Percentiles rank a stretch among this genome's conserved stretches.
These are phyloP conservation scores for Hemicordylus capensis DNA, from an alignment of 2,113 vertebrate genomes.

Conservation along the genomic window DNA sequence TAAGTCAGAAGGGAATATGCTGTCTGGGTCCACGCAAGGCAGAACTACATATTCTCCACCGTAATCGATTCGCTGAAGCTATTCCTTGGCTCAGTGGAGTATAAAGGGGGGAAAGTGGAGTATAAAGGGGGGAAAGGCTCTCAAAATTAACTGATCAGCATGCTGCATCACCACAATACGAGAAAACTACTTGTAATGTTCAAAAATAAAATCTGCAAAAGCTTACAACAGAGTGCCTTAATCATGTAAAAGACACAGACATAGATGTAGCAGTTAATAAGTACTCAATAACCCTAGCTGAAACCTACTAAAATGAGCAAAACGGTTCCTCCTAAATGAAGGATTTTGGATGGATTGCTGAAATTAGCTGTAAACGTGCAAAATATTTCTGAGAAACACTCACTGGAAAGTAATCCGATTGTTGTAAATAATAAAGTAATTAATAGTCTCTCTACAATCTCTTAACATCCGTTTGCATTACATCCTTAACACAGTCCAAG, in stretches of 20 bases:
- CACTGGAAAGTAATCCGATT: background rate
- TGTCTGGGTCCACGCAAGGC: slow-evolving; percentile 31
- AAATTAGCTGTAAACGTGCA: background rate
- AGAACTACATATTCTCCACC: background rate
- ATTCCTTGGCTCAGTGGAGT: slow-evolving; percentile 10
- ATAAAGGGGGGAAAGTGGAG: background rate
- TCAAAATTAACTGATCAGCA: slow-evolving; percentile 19
- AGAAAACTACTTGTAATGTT: background rate
- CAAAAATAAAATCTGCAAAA: background rate
- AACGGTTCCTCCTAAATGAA: background rate
- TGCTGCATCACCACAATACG: background rate
- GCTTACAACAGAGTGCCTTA: background rate
- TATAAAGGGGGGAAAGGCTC: background rate
- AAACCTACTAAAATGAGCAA: background rate
- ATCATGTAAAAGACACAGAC: background rate
- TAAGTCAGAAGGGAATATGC: slow-evolving; percentile 16
- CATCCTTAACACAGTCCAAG: background rate
- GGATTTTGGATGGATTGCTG: background rate
- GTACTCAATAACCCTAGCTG: background rate
- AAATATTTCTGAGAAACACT: background rate
- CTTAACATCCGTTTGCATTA: background rate
- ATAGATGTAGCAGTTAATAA: background rate
- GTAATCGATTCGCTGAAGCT: slow-evolving; percentile 28
- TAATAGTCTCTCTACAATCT: background rate
- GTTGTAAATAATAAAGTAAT: background rate